Base-by-base conservation (phyloP, 1,140 invertebrate species). In the Drosophila eugracilis region DNA sequence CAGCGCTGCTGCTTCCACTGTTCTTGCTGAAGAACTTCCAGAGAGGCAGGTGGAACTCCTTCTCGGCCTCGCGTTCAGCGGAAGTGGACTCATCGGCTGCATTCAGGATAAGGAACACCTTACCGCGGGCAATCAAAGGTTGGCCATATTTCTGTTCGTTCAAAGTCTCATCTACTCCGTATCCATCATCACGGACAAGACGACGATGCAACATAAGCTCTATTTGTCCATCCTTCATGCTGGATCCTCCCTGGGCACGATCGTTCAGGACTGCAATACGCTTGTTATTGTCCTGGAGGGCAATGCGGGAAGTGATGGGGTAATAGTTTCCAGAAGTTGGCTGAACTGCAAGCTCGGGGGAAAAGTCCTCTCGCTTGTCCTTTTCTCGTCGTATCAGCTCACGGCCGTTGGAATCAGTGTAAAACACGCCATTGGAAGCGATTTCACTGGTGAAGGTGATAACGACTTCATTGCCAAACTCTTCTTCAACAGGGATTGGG, bases 341-440 rank as follows among this genome's bases (percentile, higher is more conserved):
- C 19, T 73, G 70, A 7, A 17, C 94, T 92, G 59, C 98, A 95
- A 98, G 36, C 0, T 93, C 91, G 0, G 95, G 19, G 93, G 92
- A 95, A 95, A 99, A 1, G 95, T 96, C 7, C 15, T 96, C 95
- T 22, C 97, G 92, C 60, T 94, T 94, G 88, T 99, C 94, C 44
- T 94, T 91, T 52, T 93, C 92, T 42, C 98, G 93, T 73, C 95
- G 94, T 26, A 99, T 85, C 89, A 97, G 94, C 92, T 99, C 96
- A 36, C 98, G 93, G 0, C 98, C 98, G 92, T 99, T 99, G 0
- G 97, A 95, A 91, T 99, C 98, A 0, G 98, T 99, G 86, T 96
- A 98, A 91, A 99, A 99, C 0, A 93, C 92, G 0, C 93, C 94
- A 5, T 95, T 92, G 0, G 95, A 95, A 0, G 93, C 66, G 1